These are phyloP conservation scores for Ophthalmolycus amberensis DNA, from an alignment of 2,113 vertebrate genomes.

Conservation along the genomic window DNA sequence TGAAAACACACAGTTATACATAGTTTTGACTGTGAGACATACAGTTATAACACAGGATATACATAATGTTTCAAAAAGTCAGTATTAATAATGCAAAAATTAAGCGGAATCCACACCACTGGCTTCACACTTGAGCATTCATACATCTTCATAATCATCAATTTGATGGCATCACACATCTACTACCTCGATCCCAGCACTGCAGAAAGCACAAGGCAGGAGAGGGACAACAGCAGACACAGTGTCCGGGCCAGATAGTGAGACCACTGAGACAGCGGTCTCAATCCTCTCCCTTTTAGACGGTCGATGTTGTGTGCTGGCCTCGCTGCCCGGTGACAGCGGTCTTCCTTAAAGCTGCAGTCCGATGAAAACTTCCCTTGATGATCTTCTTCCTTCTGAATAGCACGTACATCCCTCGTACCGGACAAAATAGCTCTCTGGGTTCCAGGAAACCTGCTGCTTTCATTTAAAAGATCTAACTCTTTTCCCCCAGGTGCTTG, in stretches of 20 bases:
- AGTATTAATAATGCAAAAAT: background rate
- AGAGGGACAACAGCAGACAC: conserved; percentile 73
- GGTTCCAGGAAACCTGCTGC: background rate
- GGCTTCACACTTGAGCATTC: background rate
- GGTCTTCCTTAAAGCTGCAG: background rate
- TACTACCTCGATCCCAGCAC: conserved; percentile 83
- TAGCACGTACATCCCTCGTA: background rate
- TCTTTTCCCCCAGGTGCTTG: background rate
- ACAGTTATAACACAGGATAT: background rate
- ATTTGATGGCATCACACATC: background rate
- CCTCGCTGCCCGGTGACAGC: background rate
- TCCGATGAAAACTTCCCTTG: background rate
- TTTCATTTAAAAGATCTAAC: conserved; percentile 7
- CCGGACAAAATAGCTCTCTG: conserved; percentile 1
- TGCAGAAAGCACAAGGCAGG: conserved; percentile 69
- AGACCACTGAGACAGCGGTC: conserved; percentile 53
- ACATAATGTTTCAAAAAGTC: background rate
- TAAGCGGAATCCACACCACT: background rate
- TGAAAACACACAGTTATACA: conserved; percentile 4
- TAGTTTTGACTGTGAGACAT: background rate
- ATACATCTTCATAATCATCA: background rate
- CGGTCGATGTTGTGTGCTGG: background rate
- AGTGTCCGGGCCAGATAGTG: conserved; percentile 73
- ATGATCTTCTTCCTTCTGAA: conserved; percentile 3
- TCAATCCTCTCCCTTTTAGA: background rate